These are phyloP conservation scores for Piscicola geometra DNA, from an alignment of 2,888 invertebrate species.

Conservation along the genomic window DNA sequence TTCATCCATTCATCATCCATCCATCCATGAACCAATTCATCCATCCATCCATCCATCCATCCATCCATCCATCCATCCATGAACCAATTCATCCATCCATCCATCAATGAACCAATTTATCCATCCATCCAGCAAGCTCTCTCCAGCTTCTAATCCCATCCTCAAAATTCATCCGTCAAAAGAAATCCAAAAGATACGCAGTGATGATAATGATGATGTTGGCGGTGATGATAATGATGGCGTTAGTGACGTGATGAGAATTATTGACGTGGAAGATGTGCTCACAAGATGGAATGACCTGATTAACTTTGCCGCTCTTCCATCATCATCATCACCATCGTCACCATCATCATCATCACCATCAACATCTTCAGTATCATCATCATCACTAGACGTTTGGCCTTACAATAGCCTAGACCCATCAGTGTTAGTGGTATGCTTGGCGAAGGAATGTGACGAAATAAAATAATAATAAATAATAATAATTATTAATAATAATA, in stretches of 20 bases:
- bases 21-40: too few relatives aligned
- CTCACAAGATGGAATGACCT: not conserved
- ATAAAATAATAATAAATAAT: too few relatives aligned
- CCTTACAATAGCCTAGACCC: conserved; percentile 27
- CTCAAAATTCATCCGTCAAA: not conserved
- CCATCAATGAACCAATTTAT: too few relatives aligned
- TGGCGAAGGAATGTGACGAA: too few relatives aligned
- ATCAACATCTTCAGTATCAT: not conserved
- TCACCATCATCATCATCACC: not conserved
- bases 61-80: too few relatives aligned
- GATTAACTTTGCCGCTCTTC: not conserved
- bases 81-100: too few relatives aligned
- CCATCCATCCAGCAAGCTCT: not conserved
- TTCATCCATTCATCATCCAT: too few relatives aligned
- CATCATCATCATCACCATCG: not conserved
- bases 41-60: too few relatives aligned
- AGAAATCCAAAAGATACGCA: not conserved
- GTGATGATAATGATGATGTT: not conserved
- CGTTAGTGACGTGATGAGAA: not conserved
- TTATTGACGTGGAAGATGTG: not conserved
- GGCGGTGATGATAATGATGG: too few relatives aligned
- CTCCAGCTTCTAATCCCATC: not conserved
- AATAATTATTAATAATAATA: too few relatives aligned
- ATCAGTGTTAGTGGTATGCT: conserved; percentile 26
- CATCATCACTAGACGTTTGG: conserved; percentile 19